Percentiles rank a stretch among this genome's conserved stretches.
phyloP scores from a whole-genome alignment of 2,888 invertebrate genomes.

The Lymantria dispar region DNA sequence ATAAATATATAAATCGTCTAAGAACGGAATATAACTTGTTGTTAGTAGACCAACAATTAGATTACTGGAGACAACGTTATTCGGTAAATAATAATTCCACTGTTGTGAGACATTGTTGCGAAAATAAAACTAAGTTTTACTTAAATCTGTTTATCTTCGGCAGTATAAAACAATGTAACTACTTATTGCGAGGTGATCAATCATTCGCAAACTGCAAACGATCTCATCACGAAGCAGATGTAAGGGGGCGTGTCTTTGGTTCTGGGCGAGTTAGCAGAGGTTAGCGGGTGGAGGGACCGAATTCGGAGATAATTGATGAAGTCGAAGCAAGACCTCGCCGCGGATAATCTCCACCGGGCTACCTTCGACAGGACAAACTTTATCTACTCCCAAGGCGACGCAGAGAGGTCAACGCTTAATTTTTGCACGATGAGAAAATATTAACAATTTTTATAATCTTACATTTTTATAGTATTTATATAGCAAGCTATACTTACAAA shows the following conservation, averaged over 20 bases:
- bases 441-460: too few relatives aligned
- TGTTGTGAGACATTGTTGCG: constrained; percentile 1
- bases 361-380: constrained; percentile 56
- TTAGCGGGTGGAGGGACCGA: constrained; percentile 13
- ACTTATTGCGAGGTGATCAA: constrained; percentile 37
- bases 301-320: constrained; percentile 67
- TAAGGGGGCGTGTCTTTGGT: constrained; percentile 42
- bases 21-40: too few relatives aligned
- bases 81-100: background rate
- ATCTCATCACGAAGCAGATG: constrained; percentile 32
- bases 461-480: too few relatives aligned
- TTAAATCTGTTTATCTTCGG: constrained; percentile 4
- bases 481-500: too few relatives aligned
- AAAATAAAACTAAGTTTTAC: constrained; percentile 14
- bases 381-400: constrained; percentile 41
- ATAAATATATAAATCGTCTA: too few relatives aligned
- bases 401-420: constrained; percentile 38
- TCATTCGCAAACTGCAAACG: constrained; percentile 39
- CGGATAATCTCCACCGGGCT: constrained; percentile 54
- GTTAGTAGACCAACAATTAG: too few relatives aligned
- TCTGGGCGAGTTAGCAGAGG: constrained; percentile 33
- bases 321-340: constrained; percentile 54
- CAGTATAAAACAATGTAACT: constrained; percentile 10
- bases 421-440: constrained; percentile 23
- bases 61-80: background rate